Evolutionary conservation across 2,113 vertebrate genomes (phyloP).

Genomic region (Herpetotheres cachinnans): DNA sequence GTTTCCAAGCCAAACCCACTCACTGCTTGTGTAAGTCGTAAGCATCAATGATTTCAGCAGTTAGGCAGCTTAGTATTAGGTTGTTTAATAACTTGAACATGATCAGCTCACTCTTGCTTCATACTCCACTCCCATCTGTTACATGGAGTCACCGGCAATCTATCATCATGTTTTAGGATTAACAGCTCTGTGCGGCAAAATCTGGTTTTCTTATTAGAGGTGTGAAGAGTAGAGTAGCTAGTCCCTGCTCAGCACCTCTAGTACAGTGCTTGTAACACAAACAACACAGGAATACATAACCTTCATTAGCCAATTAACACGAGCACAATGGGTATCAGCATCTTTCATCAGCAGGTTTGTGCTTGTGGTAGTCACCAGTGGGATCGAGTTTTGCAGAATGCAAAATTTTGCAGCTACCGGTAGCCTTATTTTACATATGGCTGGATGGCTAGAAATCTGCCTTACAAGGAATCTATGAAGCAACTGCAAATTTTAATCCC

Average conservation of each 20-base stretch:
- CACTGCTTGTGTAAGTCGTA: not conserved
- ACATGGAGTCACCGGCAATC: not conserved
- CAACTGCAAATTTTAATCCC: constrained; percentile 23
- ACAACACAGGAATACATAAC: rapidly evolving
- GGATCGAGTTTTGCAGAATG: not conserved
- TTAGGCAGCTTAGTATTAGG: not conserved
- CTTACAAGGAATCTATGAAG: not conserved
- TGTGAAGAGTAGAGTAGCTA: not conserved
- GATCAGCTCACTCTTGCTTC: not conserved
- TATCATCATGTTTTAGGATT: not conserved
- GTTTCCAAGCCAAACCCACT: not conserved
- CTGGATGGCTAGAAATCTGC: not conserved
- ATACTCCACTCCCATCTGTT: not conserved
- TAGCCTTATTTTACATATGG: not conserved
- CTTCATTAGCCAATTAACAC: not conserved
- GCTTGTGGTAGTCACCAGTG: not conserved
- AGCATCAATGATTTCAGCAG: not conserved
- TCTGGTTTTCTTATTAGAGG: not conserved
- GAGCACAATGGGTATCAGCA: not conserved
- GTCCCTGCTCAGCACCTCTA: not conserved
- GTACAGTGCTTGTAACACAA: not conserved
- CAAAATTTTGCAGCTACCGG: not conserved
- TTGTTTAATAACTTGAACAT: not conserved
- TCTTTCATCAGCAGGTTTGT: not conserved
- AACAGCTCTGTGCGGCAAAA: not conserved